A percentile compares a stretch with the other conserved stretches of the same genome.
phyloP scores from a whole-genome alignment of 1,140 invertebrate genomes.

The Planococcus citri region DNA sequence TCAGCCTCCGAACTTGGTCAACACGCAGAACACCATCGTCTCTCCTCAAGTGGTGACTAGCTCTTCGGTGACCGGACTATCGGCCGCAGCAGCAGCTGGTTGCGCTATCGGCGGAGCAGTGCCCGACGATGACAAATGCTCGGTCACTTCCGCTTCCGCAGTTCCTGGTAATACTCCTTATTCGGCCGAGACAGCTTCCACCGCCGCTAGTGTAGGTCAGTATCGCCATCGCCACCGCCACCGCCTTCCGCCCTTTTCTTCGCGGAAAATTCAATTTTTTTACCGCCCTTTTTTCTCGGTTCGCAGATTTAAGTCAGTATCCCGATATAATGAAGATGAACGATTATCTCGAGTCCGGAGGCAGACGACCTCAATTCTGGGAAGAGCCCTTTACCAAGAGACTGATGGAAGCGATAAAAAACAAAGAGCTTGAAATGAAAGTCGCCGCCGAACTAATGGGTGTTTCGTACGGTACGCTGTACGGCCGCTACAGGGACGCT shows the following conservation, averaged over 20 bases:
- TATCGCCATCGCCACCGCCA: neutral
- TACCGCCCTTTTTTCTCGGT: too few relatives aligned
- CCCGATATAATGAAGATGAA: slow-evolving; percentile 75
- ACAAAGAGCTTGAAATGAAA: slow-evolving; percentile 85
- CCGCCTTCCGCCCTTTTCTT: too few relatives aligned
- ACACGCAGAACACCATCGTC: neutral
- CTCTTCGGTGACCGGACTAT: neutral
- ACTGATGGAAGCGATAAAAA: slow-evolving; percentile 76
- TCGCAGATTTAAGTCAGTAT: slow-evolving; percentile 36
- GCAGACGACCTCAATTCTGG: slow-evolving; percentile 78
- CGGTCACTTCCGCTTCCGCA: slow-evolving; percentile 9
- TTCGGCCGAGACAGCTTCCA: neutral
- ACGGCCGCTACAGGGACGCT: slow-evolving; percentile 72
- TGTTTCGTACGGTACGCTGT: slow-evolving; percentile 77
- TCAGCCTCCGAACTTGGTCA: neutral
- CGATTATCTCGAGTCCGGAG: slow-evolving; percentile 66
- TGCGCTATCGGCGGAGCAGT: neutral
- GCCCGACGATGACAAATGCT: slow-evolving; percentile 7
- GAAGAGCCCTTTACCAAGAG: slow-evolving; percentile 68
- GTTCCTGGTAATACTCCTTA: slow-evolving; percentile 16
- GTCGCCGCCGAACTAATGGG: slow-evolving; percentile 75
- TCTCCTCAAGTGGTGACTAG: neutral
- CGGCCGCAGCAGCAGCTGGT: neutral
- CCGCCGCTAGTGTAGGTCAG: slow-evolving; percentile 10
- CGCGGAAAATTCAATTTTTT: too few relatives aligned